Percentiles rank a stretch among this genome's conserved stretches.
Evolutionary conservation across 23 tunicate species (phyloP).

Genomic region (Ascidia mentula): DNA sequence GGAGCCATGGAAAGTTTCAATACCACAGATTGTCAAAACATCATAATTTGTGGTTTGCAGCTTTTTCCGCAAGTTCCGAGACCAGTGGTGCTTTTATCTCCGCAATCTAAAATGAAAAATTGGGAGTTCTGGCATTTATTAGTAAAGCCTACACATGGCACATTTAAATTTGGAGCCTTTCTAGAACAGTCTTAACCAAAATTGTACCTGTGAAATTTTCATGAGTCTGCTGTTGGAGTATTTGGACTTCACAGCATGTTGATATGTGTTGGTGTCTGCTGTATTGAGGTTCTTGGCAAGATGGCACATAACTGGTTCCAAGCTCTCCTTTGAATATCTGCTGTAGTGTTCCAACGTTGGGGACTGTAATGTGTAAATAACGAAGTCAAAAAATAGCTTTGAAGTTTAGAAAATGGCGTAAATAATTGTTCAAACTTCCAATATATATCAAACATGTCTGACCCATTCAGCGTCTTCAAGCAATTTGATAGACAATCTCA

Average conservation of each 20-base stretch:
- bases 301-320: slow-evolving; percentile 63
- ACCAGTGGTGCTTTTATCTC: slow-evolving; percentile 17
- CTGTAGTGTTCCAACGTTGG: slow-evolving; percentile 93
- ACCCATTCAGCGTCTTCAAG: slow-evolving; percentile 80
- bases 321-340: slow-evolving; percentile 56
- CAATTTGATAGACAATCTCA: slow-evolving; percentile 76
- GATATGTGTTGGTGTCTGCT: slow-evolving; percentile 61
- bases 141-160: too few species aligned
- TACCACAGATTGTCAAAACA: too few species aligned
- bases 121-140: background rate
- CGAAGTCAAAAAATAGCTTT: slow-evolving; percentile 1
- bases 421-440: background rate
- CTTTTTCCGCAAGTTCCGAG: slow-evolving; percentile 18
- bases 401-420: background rate
- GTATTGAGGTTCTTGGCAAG: slow-evolving; percentile 77
- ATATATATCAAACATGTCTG: background rate
- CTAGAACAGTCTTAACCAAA: too few species aligned
- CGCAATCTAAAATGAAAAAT: slow-evolving; percentile 4
- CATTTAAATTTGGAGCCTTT: too few species aligned
- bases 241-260: slow-evolving; percentile 63
- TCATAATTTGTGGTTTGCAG: slow-evolving; percentile 14
- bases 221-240: slow-evolving; percentile 59
- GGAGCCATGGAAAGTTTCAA: too few species aligned
- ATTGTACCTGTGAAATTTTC: slow-evolving; percentile 67
- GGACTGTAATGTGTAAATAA: slow-evolving; percentile 20